phyloP scores from a whole-genome alignment of 2,888 invertebrate genomes.

The Melinaea marsaeus region DNA sequence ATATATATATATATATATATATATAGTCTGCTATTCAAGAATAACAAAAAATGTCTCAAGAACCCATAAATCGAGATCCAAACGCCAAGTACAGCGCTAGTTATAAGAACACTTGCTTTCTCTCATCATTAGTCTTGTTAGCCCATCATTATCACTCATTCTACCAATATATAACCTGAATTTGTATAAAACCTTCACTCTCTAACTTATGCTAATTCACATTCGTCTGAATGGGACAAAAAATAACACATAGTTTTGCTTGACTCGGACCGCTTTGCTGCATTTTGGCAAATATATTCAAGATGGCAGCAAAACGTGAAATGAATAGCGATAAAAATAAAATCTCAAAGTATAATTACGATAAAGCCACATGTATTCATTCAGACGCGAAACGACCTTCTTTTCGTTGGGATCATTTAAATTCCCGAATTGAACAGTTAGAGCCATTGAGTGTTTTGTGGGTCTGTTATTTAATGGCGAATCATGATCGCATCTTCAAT shows the following conservation, averaged over 20 bases:
- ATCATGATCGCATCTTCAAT: slow-evolving; percentile 31
- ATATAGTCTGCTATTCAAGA: neutral
- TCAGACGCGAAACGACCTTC: slow-evolving; percentile 22
- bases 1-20: too few species aligned
- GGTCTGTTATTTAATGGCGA: slow-evolving; percentile 25
- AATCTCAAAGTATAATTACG: slow-evolving; percentile 8
- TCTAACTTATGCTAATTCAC: slow-evolving; percentile 4
- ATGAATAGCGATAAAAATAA: slow-evolving; percentile 9
- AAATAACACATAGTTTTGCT: neutral
- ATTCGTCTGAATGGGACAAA: slow-evolving; percentile 2
- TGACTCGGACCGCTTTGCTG: slow-evolving; percentile 14
- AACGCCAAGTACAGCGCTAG: slow-evolving; percentile 1
- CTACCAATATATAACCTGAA: slow-evolving; percentile 12
- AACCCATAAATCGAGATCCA: neutral
- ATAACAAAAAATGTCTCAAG: neutral
- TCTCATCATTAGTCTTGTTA: slow-evolving; percentile 50
- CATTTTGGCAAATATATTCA: slow-evolving; percentile 12
- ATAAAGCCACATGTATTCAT: slow-evolving; percentile 18
- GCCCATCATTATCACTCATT: slow-evolving; percentile 49
- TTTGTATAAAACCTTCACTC: slow-evolving; percentile 9
- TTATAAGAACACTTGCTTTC: slow-evolving; percentile 26
- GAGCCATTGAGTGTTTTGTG: slow-evolving; percentile 30
- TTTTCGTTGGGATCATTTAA: slow-evolving; percentile 20
- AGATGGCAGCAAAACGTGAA: slow-evolving; percentile 13
- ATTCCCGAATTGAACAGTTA: slow-evolving; percentile 27